Evolutionary conservation across 2,797 vertebrate species (phyloP).

Genomic region (Acridotheres tristis): DNA sequence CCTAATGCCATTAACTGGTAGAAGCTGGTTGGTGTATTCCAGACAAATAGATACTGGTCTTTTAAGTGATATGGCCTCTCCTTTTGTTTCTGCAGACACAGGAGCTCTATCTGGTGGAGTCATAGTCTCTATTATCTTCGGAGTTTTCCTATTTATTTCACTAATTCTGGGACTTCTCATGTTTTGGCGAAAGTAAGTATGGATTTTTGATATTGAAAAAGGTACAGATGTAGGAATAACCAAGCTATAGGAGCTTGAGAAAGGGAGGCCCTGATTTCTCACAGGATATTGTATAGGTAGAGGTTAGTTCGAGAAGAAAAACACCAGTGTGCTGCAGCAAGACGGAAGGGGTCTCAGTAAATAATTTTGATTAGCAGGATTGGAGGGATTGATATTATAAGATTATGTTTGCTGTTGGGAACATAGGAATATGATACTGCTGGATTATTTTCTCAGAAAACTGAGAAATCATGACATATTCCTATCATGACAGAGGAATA

Average conservation of each 20-base stretch:
- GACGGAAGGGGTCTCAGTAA: background rate
- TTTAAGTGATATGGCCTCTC: background rate
- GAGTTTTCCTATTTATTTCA: conserved; percentile 68
- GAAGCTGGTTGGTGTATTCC: background rate
- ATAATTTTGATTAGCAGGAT: background rate
- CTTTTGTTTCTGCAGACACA: conserved; percentile 49
- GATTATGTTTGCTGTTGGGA: background rate
- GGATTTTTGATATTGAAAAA: background rate
- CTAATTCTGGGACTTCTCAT: conserved; percentile 65
- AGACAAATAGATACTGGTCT: background rate
- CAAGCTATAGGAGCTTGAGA: background rate
- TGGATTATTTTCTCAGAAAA: background rate
- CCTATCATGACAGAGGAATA: background rate
- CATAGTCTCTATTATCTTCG: conserved; percentile 71
- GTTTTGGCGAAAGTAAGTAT: conserved; percentile 68
- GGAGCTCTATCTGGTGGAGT: conserved; percentile 73
- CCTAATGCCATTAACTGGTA: background rate
- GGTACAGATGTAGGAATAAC: background rate
- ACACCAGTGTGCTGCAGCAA: background rate
- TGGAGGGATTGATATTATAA: background rate
- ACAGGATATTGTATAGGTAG: background rate
- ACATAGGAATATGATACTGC: background rate
- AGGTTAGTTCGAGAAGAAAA: background rate
- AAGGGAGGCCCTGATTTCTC: background rate
- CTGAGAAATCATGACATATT: background rate